Percentiles rank a stretch among this genome's conserved stretches.
phyloP scores from a whole-genome alignment of 2,113 vertebrate genomes.

The Osmerus eperlanus region DNA sequence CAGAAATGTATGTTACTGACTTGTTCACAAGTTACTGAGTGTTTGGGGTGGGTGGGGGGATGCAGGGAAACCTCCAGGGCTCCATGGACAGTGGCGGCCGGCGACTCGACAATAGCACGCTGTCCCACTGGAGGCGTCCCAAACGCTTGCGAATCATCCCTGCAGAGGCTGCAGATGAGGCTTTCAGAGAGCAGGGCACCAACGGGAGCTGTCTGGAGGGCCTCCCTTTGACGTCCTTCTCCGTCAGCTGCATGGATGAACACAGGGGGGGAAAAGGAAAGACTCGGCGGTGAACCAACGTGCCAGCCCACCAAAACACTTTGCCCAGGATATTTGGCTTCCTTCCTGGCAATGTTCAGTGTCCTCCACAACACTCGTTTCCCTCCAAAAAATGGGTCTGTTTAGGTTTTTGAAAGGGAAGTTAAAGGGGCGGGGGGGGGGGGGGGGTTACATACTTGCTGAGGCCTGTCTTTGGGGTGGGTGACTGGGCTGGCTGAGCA shows the following conservation, averaged over 20 bases:
- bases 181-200: neutral
- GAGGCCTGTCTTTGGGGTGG: neutral
- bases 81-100: neutral
- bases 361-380: no score
- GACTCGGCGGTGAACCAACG: slow-evolving; percentile 25
- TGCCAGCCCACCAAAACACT: slow-evolving; percentile 1
- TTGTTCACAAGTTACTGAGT: neutral
- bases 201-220: slow-evolving; percentile 1
- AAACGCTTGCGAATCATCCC: slow-evolving; percentile 17
- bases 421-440: neutral
- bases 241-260: neutral
- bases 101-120: neutral
- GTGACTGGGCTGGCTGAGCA: neutral
- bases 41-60: neutral
- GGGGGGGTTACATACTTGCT: neutral
- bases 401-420: neutral
- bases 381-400: no score
- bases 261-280: neutral
- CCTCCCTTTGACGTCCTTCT: slow-evolving; percentile 43
- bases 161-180: slow-evolving; percentile 45
- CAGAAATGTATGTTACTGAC: no score
- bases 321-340: slow-evolving; percentile 5
- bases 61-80: no score
- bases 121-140: slow-evolving; percentile 18
- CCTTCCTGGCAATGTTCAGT: neutral